A percentile compares a stretch with the other conserved stretches of the same genome.
Evolutionary conservation across 2,888 invertebrate genomes (phyloP).

Genomic region (Apantesis nais): DNA sequence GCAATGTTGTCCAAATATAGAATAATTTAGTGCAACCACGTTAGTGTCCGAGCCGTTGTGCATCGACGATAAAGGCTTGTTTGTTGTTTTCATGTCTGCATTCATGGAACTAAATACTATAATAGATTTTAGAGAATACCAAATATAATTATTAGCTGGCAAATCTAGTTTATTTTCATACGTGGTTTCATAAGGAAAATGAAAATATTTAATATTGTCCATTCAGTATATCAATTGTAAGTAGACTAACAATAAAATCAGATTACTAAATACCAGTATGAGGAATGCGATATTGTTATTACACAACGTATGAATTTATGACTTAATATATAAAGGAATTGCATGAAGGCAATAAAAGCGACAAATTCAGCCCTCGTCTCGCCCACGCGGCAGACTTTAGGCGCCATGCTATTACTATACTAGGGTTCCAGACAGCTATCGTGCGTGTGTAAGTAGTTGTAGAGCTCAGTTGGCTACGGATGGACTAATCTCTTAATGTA

Average conservation of each 20-base stretch:
- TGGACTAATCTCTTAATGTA: conserved; percentile 48
- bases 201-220: conserved; percentile 18
- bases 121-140: conserved; percentile 18
- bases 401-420: conserved; percentile 62
- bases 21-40: conserved; percentile 58
- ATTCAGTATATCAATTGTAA: conserved; percentile 19
- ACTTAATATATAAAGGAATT: conserved; percentile 65
- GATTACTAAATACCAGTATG: conserved; percentile 20
- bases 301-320: conserved; percentile 54
- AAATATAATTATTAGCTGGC: conserved; percentile 13
- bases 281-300: conserved; percentile 43
- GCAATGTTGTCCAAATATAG: conserved; percentile 63
- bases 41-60: conserved; percentile 40
- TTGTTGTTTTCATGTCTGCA: conserved; percentile 42
- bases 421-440: conserved; percentile 33
- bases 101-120: conserved; percentile 34
- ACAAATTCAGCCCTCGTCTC: conserved; percentile 71
- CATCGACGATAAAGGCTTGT: conserved; percentile 34
- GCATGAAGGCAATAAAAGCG: conserved; percentile 74
- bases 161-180: conserved; percentile 9
- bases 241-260: conserved; percentile 13
- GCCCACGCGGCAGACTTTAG: conserved; percentile 79
- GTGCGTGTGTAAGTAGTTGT: conserved; percentile 29
- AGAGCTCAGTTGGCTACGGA: conserved; percentile 35
- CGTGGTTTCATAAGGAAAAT: conserved; percentile 29